phyloP scores from a whole-genome alignment of 2,888 invertebrate genomes.

The Drosophila subsilvestris region DNA sequence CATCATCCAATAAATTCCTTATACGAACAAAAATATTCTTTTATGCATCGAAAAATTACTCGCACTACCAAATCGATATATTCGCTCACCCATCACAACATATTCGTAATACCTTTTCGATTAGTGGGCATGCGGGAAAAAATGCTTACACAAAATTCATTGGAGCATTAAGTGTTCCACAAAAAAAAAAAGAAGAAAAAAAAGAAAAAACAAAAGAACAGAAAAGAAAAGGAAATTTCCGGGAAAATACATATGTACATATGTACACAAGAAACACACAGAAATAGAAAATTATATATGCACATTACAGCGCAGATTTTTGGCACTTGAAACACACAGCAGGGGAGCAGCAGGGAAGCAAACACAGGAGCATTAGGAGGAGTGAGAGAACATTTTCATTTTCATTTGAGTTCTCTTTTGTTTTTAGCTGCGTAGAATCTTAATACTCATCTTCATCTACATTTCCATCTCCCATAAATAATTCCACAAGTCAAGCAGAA shows the following conservation, averaged over 20 bases:
- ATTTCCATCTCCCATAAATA: slow-evolving; percentile 56
- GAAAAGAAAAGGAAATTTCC: slow-evolving; percentile 31
- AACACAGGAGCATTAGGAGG: background rate
- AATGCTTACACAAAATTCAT: slow-evolving; percentile 62
- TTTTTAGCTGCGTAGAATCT: slow-evolving; percentile 14
- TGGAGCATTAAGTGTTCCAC: slow-evolving; percentile 64
- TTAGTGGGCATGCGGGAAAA: slow-evolving; percentile 18
- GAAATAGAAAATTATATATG: slow-evolving; percentile 74
- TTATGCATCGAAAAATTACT: too few species aligned
- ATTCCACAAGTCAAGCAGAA: slow-evolving; percentile 55
- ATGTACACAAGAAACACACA: background rate
- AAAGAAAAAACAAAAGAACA: slow-evolving; percentile 4
- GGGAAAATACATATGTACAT: slow-evolving; percentile 23
- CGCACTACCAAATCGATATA: too few species aligned
- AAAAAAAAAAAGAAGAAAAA: slow-evolving; percentile 13
- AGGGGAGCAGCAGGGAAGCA: background rate
- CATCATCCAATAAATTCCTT: too few species aligned
- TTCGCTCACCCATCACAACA: slow-evolving; percentile 21
- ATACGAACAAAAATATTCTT: too few species aligned
- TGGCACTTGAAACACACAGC: slow-evolving; percentile 68
- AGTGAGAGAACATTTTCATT: slow-evolving; percentile 7
- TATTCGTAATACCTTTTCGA: slow-evolving; percentile 31
- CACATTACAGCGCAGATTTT: slow-evolving; percentile 78
- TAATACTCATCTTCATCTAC: slow-evolving; percentile 27
- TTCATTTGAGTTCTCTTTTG: slow-evolving; percentile 2